A percentile compares a stretch with the other conserved stretches of the same genome.
Conservation (phyloP, 2,113 vertebrate genomes). For the Paralichthys olivaceus region DNA sequence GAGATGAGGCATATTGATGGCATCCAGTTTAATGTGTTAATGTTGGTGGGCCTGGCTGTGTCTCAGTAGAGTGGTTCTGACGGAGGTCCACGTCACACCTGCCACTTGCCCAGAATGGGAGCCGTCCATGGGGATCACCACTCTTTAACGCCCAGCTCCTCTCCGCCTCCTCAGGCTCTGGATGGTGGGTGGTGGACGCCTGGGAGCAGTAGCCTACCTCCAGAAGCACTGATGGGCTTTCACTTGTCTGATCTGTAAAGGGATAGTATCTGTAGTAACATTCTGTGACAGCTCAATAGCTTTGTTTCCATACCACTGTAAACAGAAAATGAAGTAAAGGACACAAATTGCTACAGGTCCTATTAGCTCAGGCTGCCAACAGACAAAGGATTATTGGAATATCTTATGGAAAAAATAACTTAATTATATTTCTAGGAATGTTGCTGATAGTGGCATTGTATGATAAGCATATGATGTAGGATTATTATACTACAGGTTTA, state of each 20-base stretch:
- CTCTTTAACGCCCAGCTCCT: constrained; percentile 79
- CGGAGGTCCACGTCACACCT: constrained; percentile 83
- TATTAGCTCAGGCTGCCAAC: no score
- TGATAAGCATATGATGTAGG: no score
- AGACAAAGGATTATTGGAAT: background rate
- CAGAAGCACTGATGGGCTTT: constrained; percentile 45
- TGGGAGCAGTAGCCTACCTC: constrained; percentile 40
- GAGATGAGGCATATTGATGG: background rate
- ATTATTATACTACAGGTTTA: no score
- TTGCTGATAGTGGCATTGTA: background rate
- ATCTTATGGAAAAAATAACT: no score
- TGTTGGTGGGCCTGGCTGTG: constrained; percentile 68
- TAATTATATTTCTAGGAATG: background rate
- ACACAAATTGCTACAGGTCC: no score
- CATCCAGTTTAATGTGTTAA: constrained; percentile 55
- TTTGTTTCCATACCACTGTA: background rate
- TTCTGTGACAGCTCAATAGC: background rate
- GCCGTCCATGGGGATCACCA: constrained; percentile 86
- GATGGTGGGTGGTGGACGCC: constrained; percentile 81
- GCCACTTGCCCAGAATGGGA: constrained; percentile 87
- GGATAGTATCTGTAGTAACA: constrained; percentile 50
- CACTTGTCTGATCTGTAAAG: constrained; percentile 53
- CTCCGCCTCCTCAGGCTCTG: constrained; percentile 73
- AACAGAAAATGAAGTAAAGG: background rate
- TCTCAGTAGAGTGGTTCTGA: constrained; percentile 86